Base-by-base conservation (phyloP, 2,113 vertebrate species). In the Entomyzon cyanotis region DNA sequence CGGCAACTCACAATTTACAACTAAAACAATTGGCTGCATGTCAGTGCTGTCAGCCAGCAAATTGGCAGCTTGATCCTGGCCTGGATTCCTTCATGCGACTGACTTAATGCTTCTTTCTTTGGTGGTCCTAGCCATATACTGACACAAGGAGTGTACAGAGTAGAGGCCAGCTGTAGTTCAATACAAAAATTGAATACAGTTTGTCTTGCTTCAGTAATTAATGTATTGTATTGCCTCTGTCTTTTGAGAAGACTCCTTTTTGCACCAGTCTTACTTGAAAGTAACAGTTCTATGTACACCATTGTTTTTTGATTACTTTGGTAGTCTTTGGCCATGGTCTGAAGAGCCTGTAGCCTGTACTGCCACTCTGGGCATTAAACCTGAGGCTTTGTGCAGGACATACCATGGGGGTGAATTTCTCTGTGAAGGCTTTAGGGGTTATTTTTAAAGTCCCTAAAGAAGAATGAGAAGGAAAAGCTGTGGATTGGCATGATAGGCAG, bases 351-450 rank as follows among this genome's bases (percentile, higher is more conserved):
- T 24, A 44, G 21, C 10, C 19, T 33, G 3, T 60, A 18, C 1
- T 74, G 20, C n/a, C 13, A 22, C 11, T 12, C 20, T 7, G 2
- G n/a, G 33, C 17, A 19, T 68, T 76, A 60, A 75, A 68, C 5
- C 8, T 41, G 21, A 68, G n/a, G 11, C 16, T 68, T 53, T 68
- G 16, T 60, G 21, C 16, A 53, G 46, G 46, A n/a, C 16, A 15
- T 19, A 24, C 10, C 5, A 33, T 0, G 0, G 10, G 20, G 6
- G 5, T 1, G 47, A 9, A 31, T 53, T 79, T 69, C 31, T 33
- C 14, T n/a, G 0, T 37, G 20, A 84, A 59, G 41, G 8, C 21
- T 81, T 77, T 59, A 16, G 22, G 9, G 9, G 3, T 56, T 46
- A 52, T 33, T 59, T 59, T 37, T 39, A 37, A 60, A 30, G 28